phyloP scores from a whole-genome alignment of 2,113 vertebrate genomes.

The Arenaria interpres region DNA sequence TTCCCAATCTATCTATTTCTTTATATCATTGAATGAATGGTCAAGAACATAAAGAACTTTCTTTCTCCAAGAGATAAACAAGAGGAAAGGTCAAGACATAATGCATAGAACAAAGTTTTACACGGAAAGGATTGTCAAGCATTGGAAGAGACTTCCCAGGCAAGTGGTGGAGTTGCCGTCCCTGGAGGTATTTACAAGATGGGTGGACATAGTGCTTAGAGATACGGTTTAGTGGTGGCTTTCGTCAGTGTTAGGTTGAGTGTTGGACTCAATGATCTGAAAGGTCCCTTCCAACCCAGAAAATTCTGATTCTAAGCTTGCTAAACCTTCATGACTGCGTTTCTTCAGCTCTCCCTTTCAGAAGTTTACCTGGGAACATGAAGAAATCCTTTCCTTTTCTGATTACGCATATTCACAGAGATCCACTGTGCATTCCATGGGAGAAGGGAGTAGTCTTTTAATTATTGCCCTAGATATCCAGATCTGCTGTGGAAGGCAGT shows the following conservation, averaged over 20 bases:
- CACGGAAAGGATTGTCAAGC: too few species aligned
- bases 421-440: background rate
- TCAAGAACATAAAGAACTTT: background rate
- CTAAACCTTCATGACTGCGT: background rate
- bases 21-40: background rate
- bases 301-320: background rate
- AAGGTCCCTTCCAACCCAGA: too few species aligned
- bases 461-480: background rate
- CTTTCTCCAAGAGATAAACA: background rate
- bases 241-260: too few species aligned
- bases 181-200: too few species aligned
- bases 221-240: too few species aligned
- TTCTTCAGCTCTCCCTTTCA: background rate
- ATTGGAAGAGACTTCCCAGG: too few species aligned
- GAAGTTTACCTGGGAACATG: background rate
- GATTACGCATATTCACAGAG: background rate
- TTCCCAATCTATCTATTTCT: background rate
- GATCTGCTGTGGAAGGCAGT: background rate
- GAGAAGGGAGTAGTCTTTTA: background rate
- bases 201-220: too few species aligned
- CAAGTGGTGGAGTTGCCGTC: too few species aligned
- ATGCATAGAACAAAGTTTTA: background rate
- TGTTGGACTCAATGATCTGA: too few species aligned
- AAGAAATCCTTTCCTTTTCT: background rate
- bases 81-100: background rate